Base-by-base conservation (phyloP, 2,113 vertebrate genomes). In the Ptilonorhynchus violaceus region DNA sequence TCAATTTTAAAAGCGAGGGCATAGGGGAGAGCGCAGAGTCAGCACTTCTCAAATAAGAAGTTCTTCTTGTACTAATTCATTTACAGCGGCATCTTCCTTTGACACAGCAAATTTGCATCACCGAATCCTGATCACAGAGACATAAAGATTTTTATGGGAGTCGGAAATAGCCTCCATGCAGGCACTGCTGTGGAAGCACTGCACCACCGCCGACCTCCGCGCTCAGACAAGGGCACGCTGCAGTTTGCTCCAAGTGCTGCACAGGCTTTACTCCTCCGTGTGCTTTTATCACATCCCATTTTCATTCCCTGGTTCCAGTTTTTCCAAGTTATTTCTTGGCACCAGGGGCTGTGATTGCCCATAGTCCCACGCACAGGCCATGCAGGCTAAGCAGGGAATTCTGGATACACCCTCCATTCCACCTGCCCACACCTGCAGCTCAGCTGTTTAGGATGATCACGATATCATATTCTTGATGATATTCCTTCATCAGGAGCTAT, bases 31-130 rank as follows among this genome's bases (percentile, higher is more conserved):
- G 86, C 13, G 95, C 95, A 79, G 83, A 95, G 93, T 97, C 96
- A 97, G 96, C 95, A 95, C 73, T 94, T 93, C 96, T 92, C 93
- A 95, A 96, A 95, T 95, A 96, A 95, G 96, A 96, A 93, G 83
- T 87, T 96, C 92, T 95, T 90, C 85, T 96, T 67, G 73, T 95
- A 93, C 92, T 96, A 95, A 96, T 96, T 97, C 96, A 96, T 95
- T 97, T 96, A 94, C 86, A 85, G 88, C 41, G 0, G 92, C 80
- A 72, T 95, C 96, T 96, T 96, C 92, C 94, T 95, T 97, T 96
- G 96, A 97, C 96, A 95, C 93, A 97, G 95, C 96, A 94, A 87
- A 96, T 96, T 96, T 96, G 86, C 96, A 95, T 97, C 69, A 13
- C 80, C 4, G 58, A 94, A 58, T 82, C 83, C 83, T 64, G 92